These are phyloP conservation scores for Vespertilio murinus DNA, from an alignment of 2,797 vertebrate species.

Conservation along the genomic window DNA sequence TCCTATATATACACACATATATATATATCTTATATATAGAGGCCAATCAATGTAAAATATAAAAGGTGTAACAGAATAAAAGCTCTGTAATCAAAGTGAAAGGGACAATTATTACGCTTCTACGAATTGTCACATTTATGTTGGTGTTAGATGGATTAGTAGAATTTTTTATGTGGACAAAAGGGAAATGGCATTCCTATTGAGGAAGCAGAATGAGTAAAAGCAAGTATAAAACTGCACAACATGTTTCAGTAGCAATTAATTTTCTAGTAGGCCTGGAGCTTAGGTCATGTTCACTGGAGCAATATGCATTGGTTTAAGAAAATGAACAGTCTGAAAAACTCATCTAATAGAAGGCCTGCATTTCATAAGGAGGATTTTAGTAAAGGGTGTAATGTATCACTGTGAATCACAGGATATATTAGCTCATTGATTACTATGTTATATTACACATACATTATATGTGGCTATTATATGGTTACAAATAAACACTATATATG, in stretches of 20 bases:
- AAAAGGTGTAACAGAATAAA: background rate
- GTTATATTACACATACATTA: too few species aligned
- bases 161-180: background rate
- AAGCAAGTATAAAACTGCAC: background rate
- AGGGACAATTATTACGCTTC: background rate
- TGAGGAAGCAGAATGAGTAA: background rate
- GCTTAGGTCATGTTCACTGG: background rate
- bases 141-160: background rate
- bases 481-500: too few species aligned
- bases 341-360: background rate
- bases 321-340: background rate
- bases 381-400: background rate
- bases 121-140: background rate
- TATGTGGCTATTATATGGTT: background rate
- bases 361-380: background rate
- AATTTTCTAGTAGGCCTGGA: background rate
- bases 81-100: background rate
- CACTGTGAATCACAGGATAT: background rate
- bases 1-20: too few species aligned
- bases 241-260: background rate
- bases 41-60: background rate
- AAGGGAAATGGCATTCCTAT: background rate
- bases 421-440: too few species aligned
- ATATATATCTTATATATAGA: background rate
- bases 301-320: background rate